These are phyloP conservation scores for Nymphicus hollandicus DNA, from an alignment of 2,113 vertebrate genomes.

Conservation along the genomic window DNA sequence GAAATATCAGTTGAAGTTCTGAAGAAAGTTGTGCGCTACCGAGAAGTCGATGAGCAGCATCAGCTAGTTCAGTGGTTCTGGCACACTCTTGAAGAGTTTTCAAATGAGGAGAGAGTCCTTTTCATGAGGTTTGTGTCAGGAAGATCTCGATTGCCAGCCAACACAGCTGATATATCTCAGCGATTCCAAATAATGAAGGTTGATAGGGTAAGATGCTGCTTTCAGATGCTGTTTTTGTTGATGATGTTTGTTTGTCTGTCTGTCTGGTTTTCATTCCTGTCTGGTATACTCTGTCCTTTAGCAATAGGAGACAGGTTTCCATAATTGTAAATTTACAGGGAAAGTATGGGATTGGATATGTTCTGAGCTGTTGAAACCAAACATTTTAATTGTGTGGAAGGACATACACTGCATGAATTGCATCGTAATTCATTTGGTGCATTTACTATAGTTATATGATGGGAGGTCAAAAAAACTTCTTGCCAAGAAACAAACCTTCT, in stretches of 20 bases:
- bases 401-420: neutral
- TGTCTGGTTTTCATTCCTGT: neutral
- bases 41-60: slow-evolving; percentile 85
- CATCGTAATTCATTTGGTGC: neutral
- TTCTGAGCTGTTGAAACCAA: neutral
- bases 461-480: neutral
- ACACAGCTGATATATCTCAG: slow-evolving; percentile 87
- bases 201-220: slow-evolving; percentile 77
- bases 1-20: slow-evolving; percentile 86
- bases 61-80: slow-evolving; percentile 87
- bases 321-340: neutral
- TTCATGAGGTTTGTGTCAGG: slow-evolving; percentile 88
- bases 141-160: slow-evolving; percentile 82
- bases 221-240: neutral
- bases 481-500: neutral
- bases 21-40: slow-evolving; percentile 85
- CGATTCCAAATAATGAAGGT: slow-evolving; percentile 89
- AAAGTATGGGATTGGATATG: neutral
- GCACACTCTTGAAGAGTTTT: slow-evolving; percentile 84
- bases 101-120: slow-evolving; percentile 85
- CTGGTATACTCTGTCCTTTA: neutral
- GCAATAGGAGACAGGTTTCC: neutral
- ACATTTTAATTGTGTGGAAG: neutral
- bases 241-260: too few species aligned
- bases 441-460: neutral